phyloP scores from a whole-genome alignment of 2,888 invertebrate species.

The Melieria picta region DNA sequence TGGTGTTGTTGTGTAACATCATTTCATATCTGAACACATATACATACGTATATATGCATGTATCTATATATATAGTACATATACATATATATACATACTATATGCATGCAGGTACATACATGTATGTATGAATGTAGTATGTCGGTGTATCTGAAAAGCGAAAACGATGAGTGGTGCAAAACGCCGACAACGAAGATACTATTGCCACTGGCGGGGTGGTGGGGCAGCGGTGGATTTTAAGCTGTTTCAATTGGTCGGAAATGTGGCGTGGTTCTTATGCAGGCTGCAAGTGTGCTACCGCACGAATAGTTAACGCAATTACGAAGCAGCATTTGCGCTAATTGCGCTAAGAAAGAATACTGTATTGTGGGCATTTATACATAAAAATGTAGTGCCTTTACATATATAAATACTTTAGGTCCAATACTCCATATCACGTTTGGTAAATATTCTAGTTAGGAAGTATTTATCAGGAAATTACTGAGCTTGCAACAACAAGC shows the following conservation, averaged over 20 bases:
- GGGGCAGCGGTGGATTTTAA: conserved; percentile 25
- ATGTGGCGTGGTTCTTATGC: conserved; percentile 51
- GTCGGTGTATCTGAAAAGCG: background rate
- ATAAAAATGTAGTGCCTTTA: too few relatives aligned
- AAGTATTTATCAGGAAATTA: too few relatives aligned
- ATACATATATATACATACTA: too few relatives aligned
- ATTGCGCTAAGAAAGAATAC: background rate
- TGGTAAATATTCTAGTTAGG: too few relatives aligned
- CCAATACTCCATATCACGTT: too few relatives aligned
- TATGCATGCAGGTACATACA: too few relatives aligned
- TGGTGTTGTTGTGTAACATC: conserved; percentile 8
- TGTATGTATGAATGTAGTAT: conserved; percentile 1
- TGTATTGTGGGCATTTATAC: background rate
- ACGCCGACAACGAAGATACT: conserved; percentile 21
- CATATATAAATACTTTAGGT: too few relatives aligned
- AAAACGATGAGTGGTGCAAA: conserved; percentile 13
- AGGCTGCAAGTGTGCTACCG: conserved; percentile 19
- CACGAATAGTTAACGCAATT: too few relatives aligned
- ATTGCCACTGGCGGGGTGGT: background rate
- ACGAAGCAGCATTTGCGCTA: background rate
- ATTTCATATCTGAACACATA: background rate
- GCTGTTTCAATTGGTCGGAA: conserved; percentile 50
- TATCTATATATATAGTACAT: background rate
- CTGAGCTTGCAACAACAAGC: too few relatives aligned
- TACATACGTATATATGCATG: conserved; percentile 4